These are phyloP conservation scores for Polypterus senegalus DNA, from an alignment of 2,113 vertebrate genomes.

Conservation along the genomic window DNA sequence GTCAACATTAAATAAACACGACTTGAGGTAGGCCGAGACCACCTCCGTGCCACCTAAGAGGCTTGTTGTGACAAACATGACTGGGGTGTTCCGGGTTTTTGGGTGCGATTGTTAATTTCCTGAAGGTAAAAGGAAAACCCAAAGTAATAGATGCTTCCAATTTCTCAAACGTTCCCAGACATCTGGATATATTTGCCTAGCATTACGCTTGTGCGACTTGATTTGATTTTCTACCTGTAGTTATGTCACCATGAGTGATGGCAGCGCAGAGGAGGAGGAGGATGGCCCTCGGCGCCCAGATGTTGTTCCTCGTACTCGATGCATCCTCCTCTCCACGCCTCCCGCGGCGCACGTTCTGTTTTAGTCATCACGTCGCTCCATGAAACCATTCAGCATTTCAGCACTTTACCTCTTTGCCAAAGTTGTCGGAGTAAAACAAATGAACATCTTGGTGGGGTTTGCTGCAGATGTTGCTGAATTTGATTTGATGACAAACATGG, in stretches of 20 bases:
- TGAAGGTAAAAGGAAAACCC: no score
- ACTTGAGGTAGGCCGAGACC: no score
- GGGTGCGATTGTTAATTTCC: no score
- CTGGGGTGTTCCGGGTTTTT: no score
- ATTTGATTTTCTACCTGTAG: neutral
- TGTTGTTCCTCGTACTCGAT: conserved; percentile 36
- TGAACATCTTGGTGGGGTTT: conserved; percentile 17
- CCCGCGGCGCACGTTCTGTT: conserved; percentile 23
- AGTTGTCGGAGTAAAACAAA: conserved; percentile 25
- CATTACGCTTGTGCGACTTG: neutral
- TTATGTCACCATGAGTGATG: conserved; percentile 2
- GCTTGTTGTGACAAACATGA: no score
- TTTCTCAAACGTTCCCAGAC: neutral
- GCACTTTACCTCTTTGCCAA: conserved; percentile 24
- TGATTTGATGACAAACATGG: neutral
- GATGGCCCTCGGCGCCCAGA: conserved; percentile 30
- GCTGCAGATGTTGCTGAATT: conserved; percentile 22
- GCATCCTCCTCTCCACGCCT: conserved; percentile 28
- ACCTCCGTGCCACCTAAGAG: no score
- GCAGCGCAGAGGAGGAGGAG: conserved; percentile 20
- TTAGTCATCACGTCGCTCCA: conserved; percentile 26
- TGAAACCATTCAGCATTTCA: conserved; percentile 32
- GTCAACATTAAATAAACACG: no score
- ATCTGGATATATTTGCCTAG: neutral
- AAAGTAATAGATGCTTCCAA: no score